A percentile compares a stretch with the other conserved stretches of the same genome.
Conservation (phyloP, 2,797 vertebrate genomes). For the Masticophis lateralis region DNA sequence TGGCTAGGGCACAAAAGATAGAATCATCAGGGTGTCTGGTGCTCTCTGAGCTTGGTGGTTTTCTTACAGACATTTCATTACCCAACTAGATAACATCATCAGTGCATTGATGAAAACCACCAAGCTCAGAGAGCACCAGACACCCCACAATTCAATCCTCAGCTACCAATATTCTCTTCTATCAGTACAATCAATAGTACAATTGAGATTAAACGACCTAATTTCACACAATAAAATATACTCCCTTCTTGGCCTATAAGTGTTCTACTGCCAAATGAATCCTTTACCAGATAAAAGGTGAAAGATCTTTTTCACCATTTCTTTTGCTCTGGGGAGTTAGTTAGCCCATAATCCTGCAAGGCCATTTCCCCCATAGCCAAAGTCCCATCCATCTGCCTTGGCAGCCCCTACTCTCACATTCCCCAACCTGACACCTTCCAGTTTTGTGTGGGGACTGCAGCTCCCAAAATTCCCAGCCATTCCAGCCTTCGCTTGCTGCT, state of each 20-base stretch:
- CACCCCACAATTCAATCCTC: not conserved
- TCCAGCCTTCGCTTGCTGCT: not conserved
- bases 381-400: not conserved
- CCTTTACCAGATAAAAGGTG: not conserved
- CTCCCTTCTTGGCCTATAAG: not conserved
- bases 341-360: not conserved
- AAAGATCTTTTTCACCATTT: not conserved
- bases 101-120: not conserved
- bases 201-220: not conserved
- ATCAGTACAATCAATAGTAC: not conserved
- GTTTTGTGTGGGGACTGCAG: not conserved
- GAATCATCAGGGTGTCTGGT: not conserved
- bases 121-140: not conserved
- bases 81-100: not conserved
- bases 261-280: not conserved
- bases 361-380: not conserved
- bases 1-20: not conserved
- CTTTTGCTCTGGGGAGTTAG: not conserved
- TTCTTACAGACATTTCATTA: not conserved
- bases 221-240: not conserved
- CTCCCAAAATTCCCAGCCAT: not conserved
- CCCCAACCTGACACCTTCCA: not conserved
- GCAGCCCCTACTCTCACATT: not conserved
- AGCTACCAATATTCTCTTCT: not conserved
- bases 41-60: not conserved